Percentiles rank a stretch among this genome's conserved stretches.
Evolutionary conservation across 2,888 invertebrate species (phyloP).

Genomic region (Candidula unifasciata): DNA sequence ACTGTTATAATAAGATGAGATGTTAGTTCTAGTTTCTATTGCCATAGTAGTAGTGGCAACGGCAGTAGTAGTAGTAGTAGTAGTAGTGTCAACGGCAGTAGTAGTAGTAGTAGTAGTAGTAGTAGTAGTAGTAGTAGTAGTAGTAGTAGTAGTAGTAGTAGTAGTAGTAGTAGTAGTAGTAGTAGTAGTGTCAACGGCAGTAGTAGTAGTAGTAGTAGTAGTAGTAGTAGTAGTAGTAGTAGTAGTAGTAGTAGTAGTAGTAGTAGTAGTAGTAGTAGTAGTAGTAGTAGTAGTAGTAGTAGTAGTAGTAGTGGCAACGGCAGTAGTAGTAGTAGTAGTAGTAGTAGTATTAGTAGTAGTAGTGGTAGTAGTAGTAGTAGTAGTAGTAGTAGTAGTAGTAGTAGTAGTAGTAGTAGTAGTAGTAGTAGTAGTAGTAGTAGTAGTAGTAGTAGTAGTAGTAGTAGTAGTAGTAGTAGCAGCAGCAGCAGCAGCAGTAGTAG

Average conservation of each 20-base stretch:
- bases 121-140: constrained; percentile 6
- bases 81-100: background rate
- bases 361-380: constrained; percentile 7
- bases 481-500: background rate
- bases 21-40: too few relatives aligned
- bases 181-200: background rate
- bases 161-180: constrained; percentile 5
- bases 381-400: background rate
- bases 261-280: background rate
- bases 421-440: background rate
- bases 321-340: background rate
- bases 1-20: too few relatives aligned
- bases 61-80: background rate
- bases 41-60: too few relatives aligned
- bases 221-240: constrained; percentile 12
- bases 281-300: background rate
- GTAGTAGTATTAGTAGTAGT: background rate
- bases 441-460: constrained; percentile 14
- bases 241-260: constrained; percentile 25
- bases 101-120: background rate
- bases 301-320: background rate
- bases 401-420: background rate
- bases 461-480: background rate
- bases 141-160: background rate
- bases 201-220: background rate